These are phyloP conservation scores for Tribolium madens DNA, from an alignment of 1,140 invertebrate species.

Conservation along the genomic window DNA sequence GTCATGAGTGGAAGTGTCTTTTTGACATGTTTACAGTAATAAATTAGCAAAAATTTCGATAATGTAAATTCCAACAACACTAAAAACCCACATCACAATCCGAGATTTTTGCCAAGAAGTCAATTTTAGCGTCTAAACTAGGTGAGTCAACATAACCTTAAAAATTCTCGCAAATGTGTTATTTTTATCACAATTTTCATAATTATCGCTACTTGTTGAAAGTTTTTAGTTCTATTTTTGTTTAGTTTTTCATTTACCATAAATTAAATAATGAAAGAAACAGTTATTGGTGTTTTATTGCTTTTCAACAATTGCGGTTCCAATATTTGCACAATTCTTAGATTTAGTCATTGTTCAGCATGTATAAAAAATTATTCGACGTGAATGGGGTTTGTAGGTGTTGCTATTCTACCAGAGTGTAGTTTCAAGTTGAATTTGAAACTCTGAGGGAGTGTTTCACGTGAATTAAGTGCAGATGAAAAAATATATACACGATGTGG, in stretches of 20 bases:
- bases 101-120: conserved; percentile 26
- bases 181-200: neutral
- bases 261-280: neutral
- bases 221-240: neutral
- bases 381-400: neutral
- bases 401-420: neutral
- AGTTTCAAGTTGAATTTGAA: neutral
- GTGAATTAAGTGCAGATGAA: neutral
- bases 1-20: conserved; percentile 1
- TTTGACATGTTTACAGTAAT: conserved; percentile 3
- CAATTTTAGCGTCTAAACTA: conserved; percentile 17
- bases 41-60: neutral
- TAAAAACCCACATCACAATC: neutral
- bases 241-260: neutral
- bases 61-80: neutral
- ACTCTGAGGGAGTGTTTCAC: neutral
- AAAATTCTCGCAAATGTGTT: neutral
- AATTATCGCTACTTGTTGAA: neutral
- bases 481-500: conserved; percentile 15
- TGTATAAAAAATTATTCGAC: no score
- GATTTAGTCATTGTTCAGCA: neutral
- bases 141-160: conserved; percentile 37
- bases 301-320: neutral
- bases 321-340: neutral
- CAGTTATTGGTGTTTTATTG: conserved; percentile 13